Evolutionary conservation across 2,888 invertebrate species (phyloP).

Genomic region (Lycophotia porphyrea): DNA sequence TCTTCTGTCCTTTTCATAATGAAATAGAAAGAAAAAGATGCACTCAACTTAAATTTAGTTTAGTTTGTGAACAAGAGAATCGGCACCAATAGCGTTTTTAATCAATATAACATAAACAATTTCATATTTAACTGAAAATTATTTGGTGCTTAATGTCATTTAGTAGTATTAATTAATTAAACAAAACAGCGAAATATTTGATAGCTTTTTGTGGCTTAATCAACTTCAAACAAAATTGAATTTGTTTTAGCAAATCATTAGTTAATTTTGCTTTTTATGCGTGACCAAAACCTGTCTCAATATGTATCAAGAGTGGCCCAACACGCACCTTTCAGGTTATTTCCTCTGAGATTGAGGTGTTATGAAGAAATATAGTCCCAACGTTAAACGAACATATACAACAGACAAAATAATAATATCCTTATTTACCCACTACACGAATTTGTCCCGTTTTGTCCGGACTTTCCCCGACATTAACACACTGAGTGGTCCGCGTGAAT

Average conservation of each 20-base stretch:
- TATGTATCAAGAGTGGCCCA: neutral
- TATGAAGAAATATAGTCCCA: slow-evolving; percentile 40
- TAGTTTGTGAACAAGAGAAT: no score
- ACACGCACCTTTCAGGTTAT: slow-evolving; percentile 2
- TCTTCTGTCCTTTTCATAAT: no score
- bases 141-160: neutral
- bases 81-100: no score
- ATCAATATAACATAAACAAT: neutral
- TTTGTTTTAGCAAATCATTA: neutral
- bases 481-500: slow-evolving; percentile 74
- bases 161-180: neutral
- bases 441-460: slow-evolving; percentile 66
- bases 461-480: slow-evolving; percentile 70
- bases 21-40: no score
- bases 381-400: slow-evolving; percentile 37
- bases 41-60: no score
- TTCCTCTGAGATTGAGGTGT: slow-evolving; percentile 19
- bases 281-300: neutral
- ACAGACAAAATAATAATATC: slow-evolving; percentile 54
- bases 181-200: neutral
- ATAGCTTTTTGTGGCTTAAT: neutral
- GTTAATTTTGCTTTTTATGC: neutral
- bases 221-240: neutral
- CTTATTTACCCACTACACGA: slow-evolving; percentile 60
- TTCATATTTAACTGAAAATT: neutral